A percentile compares a stretch with the other conserved stretches of the same genome.
phyloP scores from a whole-genome alignment of 2,797 vertebrate species.

The Erithacus rubecula region DNA sequence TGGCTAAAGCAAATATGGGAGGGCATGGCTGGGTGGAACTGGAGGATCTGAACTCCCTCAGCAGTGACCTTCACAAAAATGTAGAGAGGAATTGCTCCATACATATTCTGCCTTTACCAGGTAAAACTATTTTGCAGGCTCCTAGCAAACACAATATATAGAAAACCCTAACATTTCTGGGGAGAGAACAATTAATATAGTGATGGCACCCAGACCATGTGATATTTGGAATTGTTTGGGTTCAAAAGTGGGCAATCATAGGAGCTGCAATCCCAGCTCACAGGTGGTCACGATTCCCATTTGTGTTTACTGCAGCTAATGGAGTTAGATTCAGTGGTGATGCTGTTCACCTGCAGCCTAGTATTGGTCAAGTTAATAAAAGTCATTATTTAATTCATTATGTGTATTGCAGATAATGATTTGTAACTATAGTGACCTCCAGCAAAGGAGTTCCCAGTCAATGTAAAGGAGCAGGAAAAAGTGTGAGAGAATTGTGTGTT shows the following conservation, averaged over 20 bases:
- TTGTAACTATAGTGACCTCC: not conserved
- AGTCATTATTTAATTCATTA: not conserved
- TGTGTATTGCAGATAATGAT: not conserved
- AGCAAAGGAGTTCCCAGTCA: not conserved
- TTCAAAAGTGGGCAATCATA: not conserved
- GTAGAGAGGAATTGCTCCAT: fast-evolving
- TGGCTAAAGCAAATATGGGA: not conserved
- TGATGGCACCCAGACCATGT: not conserved
- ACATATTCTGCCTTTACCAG: not conserved
- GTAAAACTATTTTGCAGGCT: not conserved
- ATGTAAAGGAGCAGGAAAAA: not conserved
- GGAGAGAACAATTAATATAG: not conserved
- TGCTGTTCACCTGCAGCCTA: not conserved
- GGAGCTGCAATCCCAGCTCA: not conserved
- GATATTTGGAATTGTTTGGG: not conserved
- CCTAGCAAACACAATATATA: not conserved
- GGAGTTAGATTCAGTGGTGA: not conserved
- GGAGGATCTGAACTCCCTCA: not conserved
- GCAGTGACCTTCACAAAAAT: not conserved
- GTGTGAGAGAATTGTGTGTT: not conserved
- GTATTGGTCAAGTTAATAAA: not conserved
- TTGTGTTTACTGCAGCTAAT: not conserved
- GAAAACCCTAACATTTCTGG: not conserved
- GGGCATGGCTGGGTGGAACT: not conserved
- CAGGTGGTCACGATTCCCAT: not conserved